phyloP scores from a whole-genome alignment of 2,888 invertebrate species.

The Monopis laevigella region DNA sequence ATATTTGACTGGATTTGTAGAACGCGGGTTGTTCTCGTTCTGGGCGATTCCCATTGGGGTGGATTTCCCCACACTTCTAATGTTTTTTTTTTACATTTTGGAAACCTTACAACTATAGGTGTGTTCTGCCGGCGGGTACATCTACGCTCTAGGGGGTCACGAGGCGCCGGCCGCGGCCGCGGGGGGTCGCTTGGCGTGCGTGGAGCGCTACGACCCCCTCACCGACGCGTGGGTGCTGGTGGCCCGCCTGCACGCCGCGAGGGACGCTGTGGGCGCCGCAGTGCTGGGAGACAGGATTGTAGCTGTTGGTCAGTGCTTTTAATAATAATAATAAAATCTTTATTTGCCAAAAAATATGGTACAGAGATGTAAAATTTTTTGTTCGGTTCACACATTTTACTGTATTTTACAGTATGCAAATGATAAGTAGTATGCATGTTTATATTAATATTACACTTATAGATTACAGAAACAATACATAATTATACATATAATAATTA shows the following conservation, averaged over 20 bases:
- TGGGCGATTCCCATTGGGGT: too few relatives aligned
- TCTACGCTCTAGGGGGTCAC: conserved; percentile 94
- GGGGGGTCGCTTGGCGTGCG: conserved; percentile 87
- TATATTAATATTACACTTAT: too few relatives aligned
- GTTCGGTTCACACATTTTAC: not conserved
- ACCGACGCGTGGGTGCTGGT: conserved; percentile 90
- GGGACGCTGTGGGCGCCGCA: conserved; percentile 91
- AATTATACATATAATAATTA: too few relatives aligned
- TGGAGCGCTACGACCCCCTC: conserved; percentile 83
- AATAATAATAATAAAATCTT: too few relatives aligned
- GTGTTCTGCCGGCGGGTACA: conserved; percentile 85
- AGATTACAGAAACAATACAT: too few relatives aligned
- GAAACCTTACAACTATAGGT: conserved; percentile 61
- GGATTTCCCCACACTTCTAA: too few relatives aligned
- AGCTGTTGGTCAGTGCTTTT: conserved; percentile 80
- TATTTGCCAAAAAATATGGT: too few relatives aligned
- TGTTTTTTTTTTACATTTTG: too few relatives aligned
- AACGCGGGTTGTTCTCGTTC: too few relatives aligned
- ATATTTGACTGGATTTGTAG: too few relatives aligned
- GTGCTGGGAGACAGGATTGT: conserved; percentile 83
- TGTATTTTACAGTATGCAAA: not conserved
- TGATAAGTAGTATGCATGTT: too few relatives aligned
- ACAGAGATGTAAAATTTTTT: too few relatives aligned
- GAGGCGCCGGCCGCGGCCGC: conserved; percentile 81
- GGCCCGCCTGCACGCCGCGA: conserved; percentile 81